Base-by-base conservation (phyloP, 2,797 vertebrate species). In the Eutrigla gurnardus region DNA sequence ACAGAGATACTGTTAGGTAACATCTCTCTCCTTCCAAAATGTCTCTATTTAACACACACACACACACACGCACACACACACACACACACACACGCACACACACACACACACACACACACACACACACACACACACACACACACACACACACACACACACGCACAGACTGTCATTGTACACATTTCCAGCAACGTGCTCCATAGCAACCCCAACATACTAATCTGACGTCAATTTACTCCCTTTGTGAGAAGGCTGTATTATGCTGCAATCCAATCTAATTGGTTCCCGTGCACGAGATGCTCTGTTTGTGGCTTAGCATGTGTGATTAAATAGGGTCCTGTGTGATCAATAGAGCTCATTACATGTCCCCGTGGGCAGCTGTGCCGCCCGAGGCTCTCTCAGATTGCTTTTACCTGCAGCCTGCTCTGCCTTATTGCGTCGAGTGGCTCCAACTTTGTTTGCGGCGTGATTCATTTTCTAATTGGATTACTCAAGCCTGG, bases 291-390 rank as follows among this genome's bases (percentile, higher is more conserved):
- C 85, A 78, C 78, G 67, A 86, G 80, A 82, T 84, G 79, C 71
- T 75, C 60, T 78, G 76, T 88, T 89, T 87, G 73, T 39, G 9
- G 70, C 77, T 93, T 86, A 85, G 62, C 70, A 79, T 83, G 85
- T 88, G 84, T 92, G 91, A 93, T 86, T 90, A 89, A 92, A 92
- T 82, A 84, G 86, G 82, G 72, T 68, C 86, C 89, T 79, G 55
- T 80, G 84, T 88, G 89, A 92, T 93, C 92, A 90, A 93, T 92
- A 89, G 80, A 83, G 86, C 87, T 93, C 86, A 91, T 91, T 94
- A 90, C 87, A 83, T 74, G 83, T 89, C 87, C 89, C 84, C 57
- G 53, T 85, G 84, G 89, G 86, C 77, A 83, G 60, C 72, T 78
- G 76, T 80, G 74, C 81, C 75, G 73, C 76, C 85, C 75, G 32